Evolutionary conservation across 2,888 invertebrate species (phyloP).

Genomic region (Tuberolachnus salignus): DNA sequence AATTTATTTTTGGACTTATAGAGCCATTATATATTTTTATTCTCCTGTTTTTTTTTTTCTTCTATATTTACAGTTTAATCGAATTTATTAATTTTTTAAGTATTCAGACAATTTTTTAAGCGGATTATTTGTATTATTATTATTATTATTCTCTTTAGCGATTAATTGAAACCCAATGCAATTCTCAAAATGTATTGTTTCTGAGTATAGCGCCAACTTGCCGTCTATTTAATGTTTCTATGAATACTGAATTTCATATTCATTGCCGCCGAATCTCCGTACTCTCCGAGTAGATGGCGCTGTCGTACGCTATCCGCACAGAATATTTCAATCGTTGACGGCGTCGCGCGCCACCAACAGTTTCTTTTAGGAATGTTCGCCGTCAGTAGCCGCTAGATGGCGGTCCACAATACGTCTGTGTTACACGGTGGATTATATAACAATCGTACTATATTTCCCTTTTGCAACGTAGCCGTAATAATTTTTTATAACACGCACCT

Average conservation of each 20-base stretch:
- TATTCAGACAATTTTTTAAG: too few species aligned
- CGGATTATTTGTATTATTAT: too few species aligned
- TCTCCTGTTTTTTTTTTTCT: too few species aligned
- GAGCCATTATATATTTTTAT: too few species aligned
- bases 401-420: not conserved
- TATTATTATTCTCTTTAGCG: not conserved
- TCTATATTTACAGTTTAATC: not conserved
- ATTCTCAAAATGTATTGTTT: not conserved
- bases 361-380: not conserved
- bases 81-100: not conserved
- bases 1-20: too few species aligned
- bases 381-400: not conserved
- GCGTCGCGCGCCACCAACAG: not conserved
- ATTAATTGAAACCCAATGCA: too few species aligned
- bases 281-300: conserved; percentile 24
- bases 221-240: not conserved
- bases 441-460: too few species aligned
- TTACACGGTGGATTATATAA: not conserved
- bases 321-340: not conserved
- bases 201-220: conserved; percentile 1
- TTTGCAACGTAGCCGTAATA: too few species aligned
- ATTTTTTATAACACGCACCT: too few species aligned
- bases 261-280: not conserved
- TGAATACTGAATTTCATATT: not conserved
- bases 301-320: not conserved